phyloP scores from a whole-genome alignment of 37 sponge, comb jelly and placozoan species.

The Tethya wilhelma region DNA sequence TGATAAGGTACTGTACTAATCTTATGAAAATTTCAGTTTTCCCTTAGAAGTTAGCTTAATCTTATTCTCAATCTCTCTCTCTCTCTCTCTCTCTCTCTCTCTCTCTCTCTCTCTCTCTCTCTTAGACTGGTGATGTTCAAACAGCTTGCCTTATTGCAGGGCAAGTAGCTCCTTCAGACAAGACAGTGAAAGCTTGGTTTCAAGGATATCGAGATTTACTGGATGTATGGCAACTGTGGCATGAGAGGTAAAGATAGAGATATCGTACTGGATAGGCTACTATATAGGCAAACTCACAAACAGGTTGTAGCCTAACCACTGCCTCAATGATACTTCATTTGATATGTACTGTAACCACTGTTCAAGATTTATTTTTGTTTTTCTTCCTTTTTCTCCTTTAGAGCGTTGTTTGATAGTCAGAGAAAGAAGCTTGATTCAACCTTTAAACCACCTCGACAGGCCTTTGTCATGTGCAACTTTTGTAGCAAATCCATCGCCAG shows the following conservation, averaged over 20 bases:
- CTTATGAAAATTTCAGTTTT: background rate
- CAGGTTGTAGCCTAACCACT: too few species aligned
- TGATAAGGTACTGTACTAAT: slow-evolving; percentile 80
- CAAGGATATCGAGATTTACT: slow-evolving; percentile 73
- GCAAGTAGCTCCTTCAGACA: slow-evolving; percentile 36
- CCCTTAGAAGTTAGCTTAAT: background rate
- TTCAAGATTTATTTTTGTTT: too few species aligned
- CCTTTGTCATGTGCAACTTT: slow-evolving; percentile 74
- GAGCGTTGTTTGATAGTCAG: slow-evolving; percentile 77
- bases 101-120: background rate
- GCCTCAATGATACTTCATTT: too few species aligned
- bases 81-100: background rate
- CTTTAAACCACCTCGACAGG: slow-evolving; percentile 53
- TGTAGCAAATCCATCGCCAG: slow-evolving; percentile 78
- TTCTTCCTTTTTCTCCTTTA: background rate
- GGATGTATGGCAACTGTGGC: slow-evolving; percentile 81
- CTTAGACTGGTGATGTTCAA: slow-evolving; percentile 82
- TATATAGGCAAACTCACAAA: too few species aligned
- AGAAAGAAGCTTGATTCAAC: slow-evolving; percentile 39
- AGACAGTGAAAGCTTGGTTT: slow-evolving; percentile 57
- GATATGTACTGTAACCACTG: too few species aligned
- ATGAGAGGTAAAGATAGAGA: slow-evolving; percentile 50
- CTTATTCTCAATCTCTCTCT: background rate
- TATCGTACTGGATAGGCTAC: too few species aligned
- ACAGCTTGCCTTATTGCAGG: slow-evolving; percentile 73